These are phyloP conservation scores for Gnatocerus cornutus DNA, from an alignment of 2,888 invertebrate species.

Conservation along the genomic window DNA sequence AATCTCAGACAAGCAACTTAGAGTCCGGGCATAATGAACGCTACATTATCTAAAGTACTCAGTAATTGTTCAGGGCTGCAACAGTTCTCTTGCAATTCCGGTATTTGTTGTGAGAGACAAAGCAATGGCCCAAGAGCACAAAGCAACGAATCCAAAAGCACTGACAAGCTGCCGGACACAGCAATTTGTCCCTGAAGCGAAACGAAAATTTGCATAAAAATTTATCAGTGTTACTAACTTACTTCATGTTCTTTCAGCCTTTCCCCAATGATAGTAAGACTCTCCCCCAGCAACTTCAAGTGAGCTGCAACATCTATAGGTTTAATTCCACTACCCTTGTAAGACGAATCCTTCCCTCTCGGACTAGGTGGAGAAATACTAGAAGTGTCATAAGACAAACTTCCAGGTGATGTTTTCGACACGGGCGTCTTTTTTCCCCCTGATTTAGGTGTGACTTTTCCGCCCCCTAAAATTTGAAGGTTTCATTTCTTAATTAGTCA, in stretches of 20 bases:
- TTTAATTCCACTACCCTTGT: slow-evolving; percentile 82
- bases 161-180: slow-evolving; percentile 94
- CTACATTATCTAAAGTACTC: slow-evolving; percentile 92
- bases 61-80: slow-evolving; percentile 72
- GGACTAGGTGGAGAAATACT: slow-evolving; percentile 68
- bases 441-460: slow-evolving; percentile 75
- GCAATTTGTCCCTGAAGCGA: slow-evolving; percentile 88
- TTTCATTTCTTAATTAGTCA: background rate
- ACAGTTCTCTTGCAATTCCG: slow-evolving; percentile 80
- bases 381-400: slow-evolving; percentile 56
- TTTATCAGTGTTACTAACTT: slow-evolving; percentile 42
- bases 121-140: slow-evolving; percentile 93
- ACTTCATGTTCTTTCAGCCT: slow-evolving; percentile 94
- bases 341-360: slow-evolving; percentile 67
- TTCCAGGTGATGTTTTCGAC: slow-evolving; percentile 50
- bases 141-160: slow-evolving; percentile 91
- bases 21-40: slow-evolving; percentile 93
- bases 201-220: background rate
- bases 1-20: slow-evolving; percentile 64
- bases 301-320: slow-evolving; percentile 95
- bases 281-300: slow-evolving; percentile 92
- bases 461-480: slow-evolving; percentile 8
- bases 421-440: slow-evolving; percentile 53
- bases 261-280: slow-evolving; percentile 93
- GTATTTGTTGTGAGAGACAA: slow-evolving; percentile 88